Evolutionary conservation across 2,113 vertebrate genomes (phyloP), one percentile per base, ranked within the genome.

Genomic region (Ornithorhynchus anatinus): DNA sequence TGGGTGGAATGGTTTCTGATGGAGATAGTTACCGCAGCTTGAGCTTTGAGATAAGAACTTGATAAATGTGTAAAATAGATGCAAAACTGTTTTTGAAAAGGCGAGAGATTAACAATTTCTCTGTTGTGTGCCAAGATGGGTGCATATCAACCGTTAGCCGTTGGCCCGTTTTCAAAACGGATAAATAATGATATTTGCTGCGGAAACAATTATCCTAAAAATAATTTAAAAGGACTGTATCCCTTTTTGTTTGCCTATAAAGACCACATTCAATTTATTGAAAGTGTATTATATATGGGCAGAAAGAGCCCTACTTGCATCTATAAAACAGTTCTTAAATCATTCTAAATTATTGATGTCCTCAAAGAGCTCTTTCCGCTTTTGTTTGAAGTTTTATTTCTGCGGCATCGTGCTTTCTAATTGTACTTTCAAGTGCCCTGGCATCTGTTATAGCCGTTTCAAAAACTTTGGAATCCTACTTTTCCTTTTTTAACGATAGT

Each of bases 381-480:
- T 80, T 64, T 70, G 69, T 86, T 88, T 91, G 83, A 90, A 89
- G 88, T 73, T 82, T 84, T 82, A 83, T 86, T 88, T 86, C 51
- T 79, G 75, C 37, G 65, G 69, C 35, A 59, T 85, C 75, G 33
- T 81, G 69, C 56, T 87, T 88, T 86, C 84, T 86, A 88, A 89
- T 85, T 87, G 62, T 83, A 59, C 82, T 82, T 89, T 90, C 73
- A 79, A 82, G 75, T 82, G 10, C 59, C 47, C 73, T 80, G 79
- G 85, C 86, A 90, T 89, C 85, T 91, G 80, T 79, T 88, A 74
- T 47, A 78, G 50, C 31, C 82, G 69, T 88, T 88, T 89, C 79
- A 81, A 82, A 91, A 89, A 86, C 72, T 86, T 80, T 84, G 65
- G 56, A 72, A 58, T 73, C 76, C 56, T 83, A 80, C 8, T 67